Conservation (phyloP, 1,140 invertebrate genomes). For the Potamilus streckersoni region DNA sequence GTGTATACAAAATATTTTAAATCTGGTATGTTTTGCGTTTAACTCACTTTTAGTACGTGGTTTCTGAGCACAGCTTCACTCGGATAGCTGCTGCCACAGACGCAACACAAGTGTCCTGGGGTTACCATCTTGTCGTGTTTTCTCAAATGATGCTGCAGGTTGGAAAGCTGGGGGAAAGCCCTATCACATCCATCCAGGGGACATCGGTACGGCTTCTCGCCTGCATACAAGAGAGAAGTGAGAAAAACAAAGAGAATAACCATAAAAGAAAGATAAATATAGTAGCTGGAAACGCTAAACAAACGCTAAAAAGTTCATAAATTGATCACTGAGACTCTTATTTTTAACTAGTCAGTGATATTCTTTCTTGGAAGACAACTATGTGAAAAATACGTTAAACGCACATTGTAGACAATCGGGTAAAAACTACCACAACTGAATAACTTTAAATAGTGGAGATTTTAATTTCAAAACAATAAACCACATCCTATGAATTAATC, state of each 20-base stretch:
- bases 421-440: neutral
- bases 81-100: slow-evolving; percentile 96
- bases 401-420: neutral
- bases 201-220: slow-evolving; percentile 96
- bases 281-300: neutral
- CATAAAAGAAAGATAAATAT: neutral
- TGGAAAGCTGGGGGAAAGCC: slow-evolving; percentile 97
- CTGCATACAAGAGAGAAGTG: slow-evolving; percentile 72
- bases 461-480: too few relatives aligned
- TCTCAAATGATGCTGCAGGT: slow-evolving; percentile 94
- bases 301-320: neutral
- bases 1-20: too few relatives aligned
- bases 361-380: too few relatives aligned
- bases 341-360: neutral
- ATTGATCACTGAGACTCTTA: neutral
- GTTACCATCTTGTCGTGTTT: slow-evolving; percentile 97
- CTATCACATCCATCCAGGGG: slow-evolving; percentile 94
- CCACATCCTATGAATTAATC: too few relatives aligned
- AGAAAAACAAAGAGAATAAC: neutral
- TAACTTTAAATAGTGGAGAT: too few relatives aligned
- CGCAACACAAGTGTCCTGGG: slow-evolving; percentile 93
- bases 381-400: too few relatives aligned
- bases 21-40: too few relatives aligned
- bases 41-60: slow-evolving; percentile 94
- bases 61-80: slow-evolving; percentile 94